phyloP scores from a whole-genome alignment of 2,797 vertebrate genomes.

The Notolepis coatsorum region DNA sequence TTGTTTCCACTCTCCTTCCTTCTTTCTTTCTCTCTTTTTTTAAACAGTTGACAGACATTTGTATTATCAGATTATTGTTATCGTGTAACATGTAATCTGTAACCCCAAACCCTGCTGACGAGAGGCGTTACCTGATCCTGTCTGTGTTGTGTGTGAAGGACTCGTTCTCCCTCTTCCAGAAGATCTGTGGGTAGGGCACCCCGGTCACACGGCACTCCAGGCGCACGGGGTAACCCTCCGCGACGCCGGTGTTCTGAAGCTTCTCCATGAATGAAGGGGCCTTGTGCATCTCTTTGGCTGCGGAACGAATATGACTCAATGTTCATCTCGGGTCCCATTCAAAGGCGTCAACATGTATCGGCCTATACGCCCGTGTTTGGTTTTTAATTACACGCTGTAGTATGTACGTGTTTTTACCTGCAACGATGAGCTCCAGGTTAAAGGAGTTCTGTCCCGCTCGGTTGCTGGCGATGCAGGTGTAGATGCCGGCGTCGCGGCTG shows the following conservation, averaged over 20 bases:
- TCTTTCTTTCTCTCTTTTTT: too few species aligned
- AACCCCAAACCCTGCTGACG: too few species aligned
- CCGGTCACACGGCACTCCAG: slow-evolving; percentile 93
- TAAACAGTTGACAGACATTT: too few species aligned
- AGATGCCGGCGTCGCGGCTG: slow-evolving; percentile 92
- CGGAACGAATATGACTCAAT: slow-evolving; percentile 22
- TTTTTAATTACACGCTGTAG: too few species aligned
- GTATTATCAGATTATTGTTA: too few species aligned
- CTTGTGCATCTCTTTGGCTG: slow-evolving; percentile 98
- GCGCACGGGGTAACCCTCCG: slow-evolving; percentile 94
- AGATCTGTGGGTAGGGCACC: slow-evolving; percentile 94
- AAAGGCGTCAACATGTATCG: neutral
- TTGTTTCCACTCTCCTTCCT: too few species aligned
- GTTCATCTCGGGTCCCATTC: too few species aligned
- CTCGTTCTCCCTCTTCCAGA: slow-evolving; percentile 99
- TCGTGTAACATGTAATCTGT: too few species aligned
- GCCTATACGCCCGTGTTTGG: too few species aligned
- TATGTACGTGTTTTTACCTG: slow-evolving; percentile 80
- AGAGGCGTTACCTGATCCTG: slow-evolving; percentile 89
- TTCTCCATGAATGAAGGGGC: slow-evolving; percentile 93
- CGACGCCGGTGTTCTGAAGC: slow-evolving; percentile 96
- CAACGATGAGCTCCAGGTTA: slow-evolving; percentile 96
- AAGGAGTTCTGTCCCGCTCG: slow-evolving; percentile 97
- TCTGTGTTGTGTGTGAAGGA: slow-evolving; percentile 98
- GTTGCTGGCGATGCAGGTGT: slow-evolving; percentile 95